Base-by-base conservation (phyloP, 1,140 invertebrate genomes). In the Bombus waltoni region DNA sequence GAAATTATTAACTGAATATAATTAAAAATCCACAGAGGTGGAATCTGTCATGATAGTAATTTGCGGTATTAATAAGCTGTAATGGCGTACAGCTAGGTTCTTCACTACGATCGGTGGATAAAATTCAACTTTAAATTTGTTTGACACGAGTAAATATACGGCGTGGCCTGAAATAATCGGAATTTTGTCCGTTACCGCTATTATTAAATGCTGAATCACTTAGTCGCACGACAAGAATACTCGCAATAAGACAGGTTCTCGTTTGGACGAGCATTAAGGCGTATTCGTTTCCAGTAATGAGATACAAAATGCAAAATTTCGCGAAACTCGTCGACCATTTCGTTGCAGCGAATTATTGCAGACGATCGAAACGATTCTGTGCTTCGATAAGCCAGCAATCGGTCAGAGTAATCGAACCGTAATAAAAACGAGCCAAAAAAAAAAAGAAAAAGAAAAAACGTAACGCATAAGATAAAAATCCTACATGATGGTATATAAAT, bases 161-260 rank as follows among this genome's bases (percentile, higher is more conserved):
- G 2, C 3, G 22, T 32, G 22, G n/a, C 22, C 35, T 3, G 44
- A 81, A 81, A 81, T 81, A 71, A 32, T 81, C 47, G 25, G 44
- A 80, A 71, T 71, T 80, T 80, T 80, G 6, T 79, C 32, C 42
- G 77, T 80, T 70, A 71, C 66, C 11, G 32, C 66, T 65, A 81
- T 57, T 81, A 71, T 71, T 71, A 81, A 81, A 81, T 81, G n/a
- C 44, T 71, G 66, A 71, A 57, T 81, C 78, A 71, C 35, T 70
- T 40, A 35, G 35, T n/a, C 65, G 66, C 40, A 40, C 66, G 32
- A 35, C 78, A 57, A 81, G 78, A 80, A 80, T 79, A 79, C 35
- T 59, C 22, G n/a, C 65, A 53, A 70, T 81, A 44, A 22, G n/a
- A 44, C 44, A n/a, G 15, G 32, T 47, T 71, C 66, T 66, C 35